These are phyloP conservation scores for Belgica antarctica DNA, from an alignment of 2,888 invertebrate genomes.

Conservation along the genomic window DNA sequence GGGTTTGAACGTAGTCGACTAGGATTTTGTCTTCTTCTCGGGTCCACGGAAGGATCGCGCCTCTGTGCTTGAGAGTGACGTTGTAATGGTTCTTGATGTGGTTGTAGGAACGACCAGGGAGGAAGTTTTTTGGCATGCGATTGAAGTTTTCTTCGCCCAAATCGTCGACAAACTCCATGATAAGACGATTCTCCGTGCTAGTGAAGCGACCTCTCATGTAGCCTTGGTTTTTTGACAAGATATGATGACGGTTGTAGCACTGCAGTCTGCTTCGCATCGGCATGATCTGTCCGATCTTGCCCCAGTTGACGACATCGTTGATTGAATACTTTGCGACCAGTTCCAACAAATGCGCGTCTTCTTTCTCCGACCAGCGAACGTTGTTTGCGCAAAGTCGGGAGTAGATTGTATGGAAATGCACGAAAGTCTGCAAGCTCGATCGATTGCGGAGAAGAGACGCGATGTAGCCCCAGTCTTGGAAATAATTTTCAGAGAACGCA, in stretches of 20 bases:
- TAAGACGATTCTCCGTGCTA: slow-evolving; percentile 64
- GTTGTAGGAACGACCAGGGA: slow-evolving; percentile 62
- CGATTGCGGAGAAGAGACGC: slow-evolving; percentile 61
- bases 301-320: slow-evolving; percentile 73
- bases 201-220: slow-evolving; percentile 63
- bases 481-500: slow-evolving; percentile 54
- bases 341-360: slow-evolving; percentile 64
- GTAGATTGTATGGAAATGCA: slow-evolving; percentile 60
- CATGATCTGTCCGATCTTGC: slow-evolving; percentile 64
- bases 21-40: slow-evolving; percentile 63
- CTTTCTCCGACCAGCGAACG: slow-evolving; percentile 65
- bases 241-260: slow-evolving; percentile 61
- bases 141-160: slow-evolving; percentile 61
- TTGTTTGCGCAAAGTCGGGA: slow-evolving; percentile 46
- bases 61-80: slow-evolving; percentile 54
- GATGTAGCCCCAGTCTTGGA: slow-evolving; percentile 67
- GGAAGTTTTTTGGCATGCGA: slow-evolving; percentile 58
- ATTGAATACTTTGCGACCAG: slow-evolving; percentile 64
- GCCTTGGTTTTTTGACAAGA: slow-evolving; percentile 47
- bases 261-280: slow-evolving; percentile 64
- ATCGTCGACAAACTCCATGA: slow-evolving; percentile 62
- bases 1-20: slow-evolving; percentile 57
- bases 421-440: slow-evolving; percentile 68
- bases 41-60: slow-evolving; percentile 58
- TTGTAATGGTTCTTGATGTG: slow-evolving; percentile 64